phyloP scores from a whole-genome alignment of 2,888 invertebrate species.

The Caprella mutica region DNA sequence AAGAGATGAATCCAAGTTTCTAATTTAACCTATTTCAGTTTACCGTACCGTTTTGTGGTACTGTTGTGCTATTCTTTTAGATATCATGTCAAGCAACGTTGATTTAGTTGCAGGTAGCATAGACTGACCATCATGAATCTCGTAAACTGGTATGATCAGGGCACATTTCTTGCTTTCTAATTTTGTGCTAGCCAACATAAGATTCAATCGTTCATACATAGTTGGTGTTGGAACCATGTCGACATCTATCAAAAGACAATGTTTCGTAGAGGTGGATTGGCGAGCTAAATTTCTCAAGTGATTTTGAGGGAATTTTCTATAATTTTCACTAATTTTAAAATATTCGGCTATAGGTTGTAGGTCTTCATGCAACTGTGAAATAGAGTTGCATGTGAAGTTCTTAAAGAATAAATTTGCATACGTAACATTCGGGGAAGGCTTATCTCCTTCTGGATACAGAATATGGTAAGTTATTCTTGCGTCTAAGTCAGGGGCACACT shows the following conservation, averaged over 20 bases:
- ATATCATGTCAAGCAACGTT: constrained; percentile 33
- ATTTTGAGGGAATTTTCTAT: constrained; percentile 37
- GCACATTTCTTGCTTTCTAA: constrained; percentile 35
- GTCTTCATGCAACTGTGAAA: too few relatives aligned
- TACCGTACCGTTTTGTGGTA: constrained; percentile 22
- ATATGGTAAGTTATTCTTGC: constrained; percentile 36
- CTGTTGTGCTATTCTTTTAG: constrained; percentile 6
- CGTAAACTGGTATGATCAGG: constrained; percentile 37
- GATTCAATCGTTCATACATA: constrained; percentile 25
- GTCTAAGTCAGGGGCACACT: constrained; percentile 35
- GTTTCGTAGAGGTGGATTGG: constrained; percentile 34
- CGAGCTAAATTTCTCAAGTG: constrained; percentile 37
- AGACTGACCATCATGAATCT: constrained; percentile 33
- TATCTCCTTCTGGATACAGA: constrained; percentile 34
- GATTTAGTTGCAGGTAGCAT: constrained; percentile 35
- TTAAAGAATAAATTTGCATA: too few relatives aligned
- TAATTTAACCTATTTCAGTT: too few relatives aligned
- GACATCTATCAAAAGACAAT: constrained; percentile 36
- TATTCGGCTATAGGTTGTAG: too few relatives aligned
- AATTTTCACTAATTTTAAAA: too few relatives aligned
- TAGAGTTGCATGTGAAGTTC: too few relatives aligned
- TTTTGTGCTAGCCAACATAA: constrained; percentile 12
- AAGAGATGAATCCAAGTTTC: too few relatives aligned
- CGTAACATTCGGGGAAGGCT: too few relatives aligned
- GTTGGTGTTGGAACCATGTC: constrained; percentile 36